Percentiles rank a stretch among this genome's conserved stretches.
Conservation (phyloP, 2,797 vertebrate species). For the Peromyscus nudipes region DNA sequence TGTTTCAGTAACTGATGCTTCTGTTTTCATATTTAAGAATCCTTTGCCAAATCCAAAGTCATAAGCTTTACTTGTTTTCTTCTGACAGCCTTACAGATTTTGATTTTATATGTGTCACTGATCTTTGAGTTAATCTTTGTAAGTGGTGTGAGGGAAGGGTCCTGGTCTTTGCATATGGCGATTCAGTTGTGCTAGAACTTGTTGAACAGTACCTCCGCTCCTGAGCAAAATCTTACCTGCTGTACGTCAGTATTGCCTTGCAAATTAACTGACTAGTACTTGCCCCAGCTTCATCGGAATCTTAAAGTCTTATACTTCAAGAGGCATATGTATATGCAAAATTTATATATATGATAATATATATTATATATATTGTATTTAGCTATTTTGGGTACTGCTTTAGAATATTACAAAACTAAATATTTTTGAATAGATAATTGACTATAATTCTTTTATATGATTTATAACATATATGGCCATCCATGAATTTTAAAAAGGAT, state of each 20-base stretch:
- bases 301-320: background rate
- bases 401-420: conserved; percentile 22
- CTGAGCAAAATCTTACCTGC: conserved; percentile 39
- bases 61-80: conserved; percentile 20
- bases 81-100: conserved; percentile 49
- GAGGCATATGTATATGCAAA: no score
- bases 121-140: conserved; percentile 6
- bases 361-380: no score
- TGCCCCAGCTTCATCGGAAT: background rate
- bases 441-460: conserved; percentile 26
- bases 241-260: background rate
- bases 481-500: background rate
- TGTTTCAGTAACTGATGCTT: background rate
- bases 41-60: background rate
- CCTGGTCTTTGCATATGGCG: background rate
- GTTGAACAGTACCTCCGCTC: conserved; percentile 19
- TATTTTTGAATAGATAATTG: conserved; percentile 47
- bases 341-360: background rate
- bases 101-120: background rate
- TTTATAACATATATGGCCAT: background rate
- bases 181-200: background rate
- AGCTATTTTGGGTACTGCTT: background rate
- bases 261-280: conserved; percentile 46
- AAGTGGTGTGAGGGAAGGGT: background rate
- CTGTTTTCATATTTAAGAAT: conserved; percentile 48